Evolutionary conservation across 2,888 invertebrate species (phyloP).

Genomic region (Palloptera scutellata): DNA sequence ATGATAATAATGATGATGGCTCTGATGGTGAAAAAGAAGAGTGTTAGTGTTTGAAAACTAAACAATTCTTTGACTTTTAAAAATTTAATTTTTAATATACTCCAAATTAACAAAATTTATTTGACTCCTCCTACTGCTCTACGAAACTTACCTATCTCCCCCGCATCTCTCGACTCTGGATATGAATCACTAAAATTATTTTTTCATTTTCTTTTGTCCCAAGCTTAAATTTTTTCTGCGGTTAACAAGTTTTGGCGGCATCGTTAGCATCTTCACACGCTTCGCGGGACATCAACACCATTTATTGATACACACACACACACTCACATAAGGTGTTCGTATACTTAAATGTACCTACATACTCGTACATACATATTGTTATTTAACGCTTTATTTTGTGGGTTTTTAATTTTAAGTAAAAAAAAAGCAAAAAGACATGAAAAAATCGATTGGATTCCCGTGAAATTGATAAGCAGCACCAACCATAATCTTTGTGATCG

Average conservation of each 20-base stretch:
- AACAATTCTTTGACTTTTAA: too few relatives aligned
- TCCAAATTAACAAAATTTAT: too few relatives aligned
- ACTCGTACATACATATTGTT: constrained; percentile 17
- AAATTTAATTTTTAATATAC: too few relatives aligned
- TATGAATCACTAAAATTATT: too few relatives aligned
- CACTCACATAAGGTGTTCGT: too few relatives aligned
- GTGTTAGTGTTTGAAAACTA: too few relatives aligned
- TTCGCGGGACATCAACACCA: constrained; percentile 60
- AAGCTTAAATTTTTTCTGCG: constrained; percentile 45
- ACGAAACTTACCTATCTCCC: too few relatives aligned
- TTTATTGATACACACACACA: constrained; percentile 21
- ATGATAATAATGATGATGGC: too few relatives aligned
- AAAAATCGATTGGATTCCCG: constrained; percentile 58
- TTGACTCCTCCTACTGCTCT: too few relatives aligned
- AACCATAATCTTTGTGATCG: background rate
- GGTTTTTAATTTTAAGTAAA: constrained; percentile 19
- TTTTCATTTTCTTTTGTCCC: too few relatives aligned
- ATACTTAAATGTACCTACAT: constrained; percentile 6
- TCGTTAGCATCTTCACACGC: constrained; percentile 61
- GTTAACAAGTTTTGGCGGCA: constrained; percentile 62
- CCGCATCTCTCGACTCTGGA: too few relatives aligned
- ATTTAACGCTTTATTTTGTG: constrained; percentile 18
- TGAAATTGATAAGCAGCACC: constrained; percentile 56
- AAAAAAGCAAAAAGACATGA: constrained; percentile 21
- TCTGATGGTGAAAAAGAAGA: too few relatives aligned